Evolutionary conservation across 1,140 invertebrate genomes (phyloP), one percentile per base, ranked within the genome.

Genomic region (Pteromalus puparum): DNA sequence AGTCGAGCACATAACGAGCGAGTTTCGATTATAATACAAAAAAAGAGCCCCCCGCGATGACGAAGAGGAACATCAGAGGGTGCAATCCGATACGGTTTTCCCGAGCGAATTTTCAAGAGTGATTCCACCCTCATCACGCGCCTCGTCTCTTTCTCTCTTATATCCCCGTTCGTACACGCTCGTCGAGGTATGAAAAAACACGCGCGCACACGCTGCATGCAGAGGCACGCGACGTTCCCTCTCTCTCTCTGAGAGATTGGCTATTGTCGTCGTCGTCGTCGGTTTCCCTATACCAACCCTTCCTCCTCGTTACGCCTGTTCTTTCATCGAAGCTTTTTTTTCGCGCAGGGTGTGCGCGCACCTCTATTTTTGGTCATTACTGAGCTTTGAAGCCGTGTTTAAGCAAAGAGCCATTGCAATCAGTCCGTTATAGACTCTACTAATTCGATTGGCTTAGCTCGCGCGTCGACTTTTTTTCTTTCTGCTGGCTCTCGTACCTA

Each of bases 251-350:
- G n/a, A n/a, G n/a, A n/a, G n/a, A n/a, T n/a, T n/a, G n/a, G n/a
- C n/a, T n/a, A n/a, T n/a, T n/a, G n/a, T n/a, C n/a, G n/a, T n/a
- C n/a, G n/a, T n/a, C n/a, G n/a, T n/a, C n/a, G n/a, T n/a, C n/a
- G n/a, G 12, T 38, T 74, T 18, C 21, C 15, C 34, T 6, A 7
- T 30, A 7, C 34, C 42, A 7, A 21, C n/a, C 42, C 74, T 42
- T 24, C n/a, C 46, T 75, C n/a, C 53, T 65, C 28, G 46, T 77
- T 77, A 46, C 21, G n/a, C 73, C 24, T 15, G n/a, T 76, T 48
- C 42, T n/a, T 15, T 61, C 53, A 28, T 34, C 53, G 53, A 30
- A 46, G 53, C 53, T 77, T 65, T 77, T 77, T 65, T 77, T 61
- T 30, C n/a, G 74, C 24, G 9, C 5, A 5, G 9, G n/a, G 13